These are phyloP conservation scores for Dermochelys coriacea DNA, from an alignment of 2,797 vertebrate species.

Conservation along the genomic window DNA sequence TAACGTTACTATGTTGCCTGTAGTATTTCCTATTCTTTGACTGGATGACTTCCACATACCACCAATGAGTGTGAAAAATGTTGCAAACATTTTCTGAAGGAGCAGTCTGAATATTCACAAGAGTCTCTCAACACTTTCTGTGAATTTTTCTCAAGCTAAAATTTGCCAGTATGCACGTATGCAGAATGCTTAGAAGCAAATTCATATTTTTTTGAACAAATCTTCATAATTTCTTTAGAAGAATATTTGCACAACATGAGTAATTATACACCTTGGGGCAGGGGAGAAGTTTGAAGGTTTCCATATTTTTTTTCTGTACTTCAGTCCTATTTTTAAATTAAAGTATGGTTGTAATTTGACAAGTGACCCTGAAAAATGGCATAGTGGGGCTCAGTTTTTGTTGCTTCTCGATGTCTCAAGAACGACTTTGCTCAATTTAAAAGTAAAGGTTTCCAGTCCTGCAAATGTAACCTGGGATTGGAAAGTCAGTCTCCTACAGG, in stretches of 20 bases:
- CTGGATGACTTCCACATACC: neutral
- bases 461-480: neutral
- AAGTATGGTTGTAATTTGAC: neutral
- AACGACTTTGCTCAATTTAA: neutral
- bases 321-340: neutral
- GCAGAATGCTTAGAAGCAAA: neutral
- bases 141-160: neutral
- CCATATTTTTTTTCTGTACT: neutral
- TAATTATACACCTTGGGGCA: neutral
- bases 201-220: neutral
- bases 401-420: neutral
- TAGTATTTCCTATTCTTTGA: neutral
- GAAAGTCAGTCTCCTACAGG: neutral
- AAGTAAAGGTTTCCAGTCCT: neutral
- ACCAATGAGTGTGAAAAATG: neutral
- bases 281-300: neutral
- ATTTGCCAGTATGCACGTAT: neutral
- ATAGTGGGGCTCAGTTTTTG: neutral
- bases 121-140: neutral
- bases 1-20: rapidly evolving
- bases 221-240: neutral
- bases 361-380: neutral
- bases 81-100: neutral
- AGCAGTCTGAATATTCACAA: neutral
- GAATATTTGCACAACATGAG: neutral